Percentiles rank a stretch among this genome's conserved stretches.
phyloP scores from a whole-genome alignment of 2,113 vertebrate genomes.

The Hystrix brachyura region DNA sequence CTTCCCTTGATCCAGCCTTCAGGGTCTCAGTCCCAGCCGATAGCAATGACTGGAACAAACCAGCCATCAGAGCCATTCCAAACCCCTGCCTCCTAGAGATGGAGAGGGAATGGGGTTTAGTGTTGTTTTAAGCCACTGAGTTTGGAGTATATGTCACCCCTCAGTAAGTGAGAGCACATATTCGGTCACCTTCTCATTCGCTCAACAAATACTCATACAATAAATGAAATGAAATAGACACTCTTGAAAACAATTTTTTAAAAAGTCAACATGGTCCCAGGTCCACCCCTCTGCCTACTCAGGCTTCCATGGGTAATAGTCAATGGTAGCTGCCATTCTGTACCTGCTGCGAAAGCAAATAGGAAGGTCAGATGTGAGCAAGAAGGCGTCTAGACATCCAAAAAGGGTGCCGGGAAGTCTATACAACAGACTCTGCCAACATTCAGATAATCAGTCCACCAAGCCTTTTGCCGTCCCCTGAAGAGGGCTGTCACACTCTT shows the following conservation, averaged over 20 bases:
- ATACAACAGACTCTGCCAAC: background rate
- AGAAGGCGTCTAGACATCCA: background rate
- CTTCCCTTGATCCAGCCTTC: background rate
- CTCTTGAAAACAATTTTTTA: background rate
- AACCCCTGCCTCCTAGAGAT: background rate
- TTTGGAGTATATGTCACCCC: background rate
- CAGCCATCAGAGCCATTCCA: background rate
- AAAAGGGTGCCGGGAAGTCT: slow-evolving; percentile 63
- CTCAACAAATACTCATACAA: background rate
- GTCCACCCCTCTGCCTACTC: slow-evolving; percentile 68
- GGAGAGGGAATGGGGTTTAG: background rate
- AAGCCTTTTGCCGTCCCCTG: background rate
- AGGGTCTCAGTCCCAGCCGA: background rate
- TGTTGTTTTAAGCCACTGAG: background rate
- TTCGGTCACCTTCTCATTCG: background rate
- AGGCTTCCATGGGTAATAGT: slow-evolving; percentile 68
- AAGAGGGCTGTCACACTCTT: background rate
- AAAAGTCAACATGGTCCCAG: background rate
- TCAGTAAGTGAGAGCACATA: background rate
- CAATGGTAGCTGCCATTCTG: slow-evolving; percentile 71
- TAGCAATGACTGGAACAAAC: background rate
- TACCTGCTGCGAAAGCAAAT: slow-evolving; percentile 75
- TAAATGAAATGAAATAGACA: background rate
- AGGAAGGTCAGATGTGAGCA: slow-evolving; percentile 24
- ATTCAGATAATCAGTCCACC: slow-evolving; percentile 15